These are phyloP conservation scores for Mermis nigrescens DNA, from an alignment of 2,888 invertebrate species.

Conservation along the genomic window DNA sequence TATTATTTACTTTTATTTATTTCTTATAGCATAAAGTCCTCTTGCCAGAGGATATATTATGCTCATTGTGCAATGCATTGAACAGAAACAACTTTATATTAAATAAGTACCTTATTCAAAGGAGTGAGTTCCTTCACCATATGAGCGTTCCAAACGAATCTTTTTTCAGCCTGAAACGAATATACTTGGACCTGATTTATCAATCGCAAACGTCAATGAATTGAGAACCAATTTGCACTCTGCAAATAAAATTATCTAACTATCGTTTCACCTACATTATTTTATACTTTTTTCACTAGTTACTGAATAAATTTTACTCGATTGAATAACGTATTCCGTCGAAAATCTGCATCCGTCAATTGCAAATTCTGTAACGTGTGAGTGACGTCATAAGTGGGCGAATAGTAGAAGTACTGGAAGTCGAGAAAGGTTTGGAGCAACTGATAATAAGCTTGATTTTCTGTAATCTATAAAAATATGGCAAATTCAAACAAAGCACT, in stretches of 20 bases:
- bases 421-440: constrained; percentile 64
- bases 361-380: constrained; percentile 43
- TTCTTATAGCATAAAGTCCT: too few species aligned
- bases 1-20: too few species aligned
- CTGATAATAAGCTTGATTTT: constrained; percentile 60
- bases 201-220: too few species aligned
- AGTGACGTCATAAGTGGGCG: constrained; percentile 75
- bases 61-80: too few species aligned
- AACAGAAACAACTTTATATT: too few species aligned
- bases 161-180: constrained; percentile 46
- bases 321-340: constrained; percentile 41
- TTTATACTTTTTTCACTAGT: too few species aligned
- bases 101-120: too few species aligned
- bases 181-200: neutral
- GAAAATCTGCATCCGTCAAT: constrained; percentile 60
- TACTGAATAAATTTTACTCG: constrained; percentile 24
- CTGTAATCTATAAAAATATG: constrained; percentile 34
- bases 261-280: too few species aligned
- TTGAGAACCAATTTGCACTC: neutral
- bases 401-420: constrained; percentile 75
- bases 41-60: too few species aligned
- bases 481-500: neutral
- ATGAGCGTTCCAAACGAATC: constrained; percentile 83
- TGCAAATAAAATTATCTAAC: too few species aligned
- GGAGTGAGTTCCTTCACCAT: constrained; percentile 44